Conservation (phyloP, 2,888 invertebrate species). For the Rhagonycha lutea region DNA sequence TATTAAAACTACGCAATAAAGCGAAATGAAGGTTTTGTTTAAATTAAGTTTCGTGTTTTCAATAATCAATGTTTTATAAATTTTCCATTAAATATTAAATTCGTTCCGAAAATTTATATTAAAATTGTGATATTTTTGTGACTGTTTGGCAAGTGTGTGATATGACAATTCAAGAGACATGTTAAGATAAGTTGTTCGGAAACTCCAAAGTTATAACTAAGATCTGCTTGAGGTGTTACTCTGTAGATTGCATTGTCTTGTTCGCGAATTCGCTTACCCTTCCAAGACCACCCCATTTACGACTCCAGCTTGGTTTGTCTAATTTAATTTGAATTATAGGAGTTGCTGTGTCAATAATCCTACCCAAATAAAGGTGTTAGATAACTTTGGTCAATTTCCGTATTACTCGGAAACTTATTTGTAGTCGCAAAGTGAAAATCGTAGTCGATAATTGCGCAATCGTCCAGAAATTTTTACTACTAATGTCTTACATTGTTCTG, state of each 20-base stretch:
- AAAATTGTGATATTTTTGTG: background rate
- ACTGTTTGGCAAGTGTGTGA: background rate
- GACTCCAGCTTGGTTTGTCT: slow-evolving; percentile 8
- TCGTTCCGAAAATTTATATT: background rate
- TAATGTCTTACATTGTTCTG: background rate
- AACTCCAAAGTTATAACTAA: slow-evolving; percentile 2
- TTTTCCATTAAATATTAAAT: background rate
- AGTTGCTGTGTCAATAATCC: slow-evolving; percentile 21
- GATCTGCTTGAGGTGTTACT: slow-evolving; percentile 11
- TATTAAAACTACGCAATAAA: background rate
- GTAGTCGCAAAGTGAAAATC: background rate
- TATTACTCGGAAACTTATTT: background rate
- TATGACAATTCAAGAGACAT: slow-evolving; percentile 4
- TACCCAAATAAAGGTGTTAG: slow-evolving; percentile 14
- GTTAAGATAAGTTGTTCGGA: slow-evolving; percentile 7
- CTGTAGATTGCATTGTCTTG: slow-evolving; percentile 17
- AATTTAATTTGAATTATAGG: slow-evolving; percentile 22
- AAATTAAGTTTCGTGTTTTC: background rate
- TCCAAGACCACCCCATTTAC: background rate
- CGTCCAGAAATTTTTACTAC: background rate
- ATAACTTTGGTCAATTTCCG: background rate
- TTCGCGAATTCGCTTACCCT: slow-evolving; percentile 5
- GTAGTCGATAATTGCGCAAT: background rate
- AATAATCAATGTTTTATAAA: background rate
- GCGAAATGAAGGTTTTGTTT: background rate